phyloP scores from a whole-genome alignment of 2,888 invertebrate species.

The Oasisia sp. region DNA sequence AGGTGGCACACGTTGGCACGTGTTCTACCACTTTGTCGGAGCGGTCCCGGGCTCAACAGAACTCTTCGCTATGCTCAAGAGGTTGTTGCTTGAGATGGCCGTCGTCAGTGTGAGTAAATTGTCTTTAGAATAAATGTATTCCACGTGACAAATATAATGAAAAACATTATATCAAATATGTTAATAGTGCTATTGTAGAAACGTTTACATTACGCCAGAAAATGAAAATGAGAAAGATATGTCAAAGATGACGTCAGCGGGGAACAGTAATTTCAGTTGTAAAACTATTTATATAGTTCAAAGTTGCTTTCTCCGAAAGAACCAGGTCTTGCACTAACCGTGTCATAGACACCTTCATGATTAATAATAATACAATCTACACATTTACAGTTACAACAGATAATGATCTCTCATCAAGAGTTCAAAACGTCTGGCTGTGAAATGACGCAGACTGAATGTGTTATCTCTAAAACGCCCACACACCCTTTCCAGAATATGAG shows the following conservation, averaged over 20 bases:
- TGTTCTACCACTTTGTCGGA: slow-evolving; percentile 65
- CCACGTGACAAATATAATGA: too few relatives aligned
- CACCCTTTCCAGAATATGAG: not conserved
- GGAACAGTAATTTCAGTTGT: too few relatives aligned
- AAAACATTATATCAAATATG: too few relatives aligned
- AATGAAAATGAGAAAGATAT: too few relatives aligned
- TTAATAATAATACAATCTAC: not conserved
- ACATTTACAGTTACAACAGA: too few relatives aligned
- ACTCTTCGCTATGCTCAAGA: slow-evolving; percentile 56
- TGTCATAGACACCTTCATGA: too few relatives aligned
- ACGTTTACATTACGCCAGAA: too few relatives aligned
- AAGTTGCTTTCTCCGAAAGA: too few relatives aligned
- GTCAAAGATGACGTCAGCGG: too few relatives aligned
- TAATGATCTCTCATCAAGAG: not conserved
- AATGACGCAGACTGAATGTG: not conserved
- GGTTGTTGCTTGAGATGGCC: slow-evolving; percentile 58
- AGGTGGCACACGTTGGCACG: slow-evolving; percentile 53
- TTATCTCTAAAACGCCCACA: not conserved
- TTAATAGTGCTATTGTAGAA: too few relatives aligned
- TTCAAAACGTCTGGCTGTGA: not conserved
- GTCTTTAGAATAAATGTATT: not conserved
- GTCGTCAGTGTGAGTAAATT: slow-evolving; percentile 32
- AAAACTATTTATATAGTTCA: too few relatives aligned
- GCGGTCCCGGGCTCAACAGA: slow-evolving; percentile 63
- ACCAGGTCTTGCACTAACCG: too few relatives aligned